Percentiles rank a stretch among this genome's conserved stretches.
Evolutionary conservation across 1,140 invertebrate species (phyloP).

Genomic region (Trypoxylus dichotomus): DNA sequence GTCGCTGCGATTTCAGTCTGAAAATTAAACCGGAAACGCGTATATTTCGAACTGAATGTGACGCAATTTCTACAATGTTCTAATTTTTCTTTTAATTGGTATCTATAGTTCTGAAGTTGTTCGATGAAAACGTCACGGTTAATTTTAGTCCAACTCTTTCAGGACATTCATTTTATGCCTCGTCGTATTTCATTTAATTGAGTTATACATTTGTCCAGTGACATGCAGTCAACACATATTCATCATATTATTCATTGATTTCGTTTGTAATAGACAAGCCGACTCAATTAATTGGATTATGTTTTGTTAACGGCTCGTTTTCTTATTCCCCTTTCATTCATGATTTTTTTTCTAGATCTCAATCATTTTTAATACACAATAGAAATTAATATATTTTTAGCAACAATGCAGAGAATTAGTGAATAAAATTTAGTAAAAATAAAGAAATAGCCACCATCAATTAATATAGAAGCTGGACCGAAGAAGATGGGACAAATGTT

Average conservation of each 20-base stretch:
- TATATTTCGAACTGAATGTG: not conserved
- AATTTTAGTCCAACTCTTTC: not conserved
- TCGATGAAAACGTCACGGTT: not conserved
- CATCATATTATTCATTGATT: not conserved
- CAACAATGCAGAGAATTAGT: too few relatives aligned
- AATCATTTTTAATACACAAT: too few relatives aligned
- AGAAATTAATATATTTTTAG: too few relatives aligned
- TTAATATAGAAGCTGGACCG: too few relatives aligned
- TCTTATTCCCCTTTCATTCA: too few relatives aligned
- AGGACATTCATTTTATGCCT: not conserved
- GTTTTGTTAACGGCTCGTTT: too few relatives aligned
- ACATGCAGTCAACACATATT: not conserved
- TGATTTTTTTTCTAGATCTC: too few relatives aligned
- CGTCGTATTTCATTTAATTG: not conserved
- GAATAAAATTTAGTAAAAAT: too few relatives aligned
- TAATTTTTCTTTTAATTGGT: not conserved
- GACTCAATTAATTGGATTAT: not conserved
- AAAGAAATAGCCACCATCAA: too few relatives aligned
- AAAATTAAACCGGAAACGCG: not conserved
- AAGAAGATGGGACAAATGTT: too few relatives aligned
- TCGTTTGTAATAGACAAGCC: not conserved
- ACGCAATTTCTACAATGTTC: not conserved
- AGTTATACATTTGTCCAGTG: not conserved
- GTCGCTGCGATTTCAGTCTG: not conserved
- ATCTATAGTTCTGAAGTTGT: not conserved